A percentile compares a stretch with the other conserved stretches of the same genome.
phyloP scores from a whole-genome alignment of 2,113 vertebrate genomes.

The Litocranius walleri region DNA sequence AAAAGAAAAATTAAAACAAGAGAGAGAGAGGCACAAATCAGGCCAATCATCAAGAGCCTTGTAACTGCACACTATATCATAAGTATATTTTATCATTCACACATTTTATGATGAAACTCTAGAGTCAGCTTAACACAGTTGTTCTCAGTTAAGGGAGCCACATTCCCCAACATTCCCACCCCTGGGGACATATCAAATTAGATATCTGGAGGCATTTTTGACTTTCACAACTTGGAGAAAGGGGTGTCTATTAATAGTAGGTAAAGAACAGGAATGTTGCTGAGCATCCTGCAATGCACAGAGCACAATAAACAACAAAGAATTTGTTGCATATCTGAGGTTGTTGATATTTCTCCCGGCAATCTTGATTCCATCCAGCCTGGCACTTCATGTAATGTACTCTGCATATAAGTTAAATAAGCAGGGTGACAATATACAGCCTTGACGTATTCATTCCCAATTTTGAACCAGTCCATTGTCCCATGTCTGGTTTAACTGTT shows the following conservation, averaged over 20 bases:
- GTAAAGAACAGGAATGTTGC: neutral
- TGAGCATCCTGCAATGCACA: neutral
- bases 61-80: accelerated
- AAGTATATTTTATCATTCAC: neutral
- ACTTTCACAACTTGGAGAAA: neutral
- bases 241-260: neutral
- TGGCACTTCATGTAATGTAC: neutral
- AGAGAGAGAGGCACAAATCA: neutral
- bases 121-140: neutral
- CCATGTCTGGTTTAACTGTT: neutral
- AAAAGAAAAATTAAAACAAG: neutral
- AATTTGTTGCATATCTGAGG: neutral
- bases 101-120: neutral
- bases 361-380: neutral
- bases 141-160: neutral
- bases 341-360: neutral
- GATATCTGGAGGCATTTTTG: neutral
- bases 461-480: neutral
- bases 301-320: neutral
- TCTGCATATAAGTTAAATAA: neutral
- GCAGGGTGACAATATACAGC: neutral
- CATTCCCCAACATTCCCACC: neutral
- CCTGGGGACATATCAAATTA: neutral
- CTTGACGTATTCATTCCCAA: neutral
- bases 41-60: neutral